Percentiles rank a stretch among this genome's conserved stretches.
Conservation (phyloP, 1,140 invertebrate genomes). For the Sitophilus oryzae region DNA sequence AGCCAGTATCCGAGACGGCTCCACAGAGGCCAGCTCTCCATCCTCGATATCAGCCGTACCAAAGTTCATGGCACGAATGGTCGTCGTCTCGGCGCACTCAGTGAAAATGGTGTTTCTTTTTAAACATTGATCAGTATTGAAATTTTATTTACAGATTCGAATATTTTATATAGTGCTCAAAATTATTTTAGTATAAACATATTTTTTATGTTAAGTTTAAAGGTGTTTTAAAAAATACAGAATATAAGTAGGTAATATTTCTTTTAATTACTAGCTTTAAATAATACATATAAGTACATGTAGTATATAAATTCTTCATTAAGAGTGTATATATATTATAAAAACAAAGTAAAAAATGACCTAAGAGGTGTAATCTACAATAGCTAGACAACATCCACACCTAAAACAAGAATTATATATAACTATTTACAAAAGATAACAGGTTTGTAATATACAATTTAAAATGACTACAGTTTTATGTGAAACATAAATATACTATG, state of each 20-base stretch:
- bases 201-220: no score
- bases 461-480: no score
- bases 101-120: conserved; percentile 38
- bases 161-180: no score
- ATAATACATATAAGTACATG: conserved; percentile 3
- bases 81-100: no score
- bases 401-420: no score
- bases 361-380: not conserved
- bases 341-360: not conserved
- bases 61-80: no score
- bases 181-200: no score
- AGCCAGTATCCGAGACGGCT: no score
- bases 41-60: no score
- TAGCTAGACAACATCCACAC: conserved; percentile 5
- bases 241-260: not conserved
- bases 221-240: no score
- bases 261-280: not conserved
- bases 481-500: no score
- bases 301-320: conserved; percentile 1
- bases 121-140: conserved; percentile 1
- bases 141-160: not conserved
- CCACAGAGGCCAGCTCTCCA: no score
- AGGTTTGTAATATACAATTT: not conserved
- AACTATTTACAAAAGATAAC: conserved; percentile 2
- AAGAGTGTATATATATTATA: conserved; percentile 3